Base-by-base conservation (phyloP, 2,113 vertebrate genomes). In the Megaptera novaeangliae region DNA sequence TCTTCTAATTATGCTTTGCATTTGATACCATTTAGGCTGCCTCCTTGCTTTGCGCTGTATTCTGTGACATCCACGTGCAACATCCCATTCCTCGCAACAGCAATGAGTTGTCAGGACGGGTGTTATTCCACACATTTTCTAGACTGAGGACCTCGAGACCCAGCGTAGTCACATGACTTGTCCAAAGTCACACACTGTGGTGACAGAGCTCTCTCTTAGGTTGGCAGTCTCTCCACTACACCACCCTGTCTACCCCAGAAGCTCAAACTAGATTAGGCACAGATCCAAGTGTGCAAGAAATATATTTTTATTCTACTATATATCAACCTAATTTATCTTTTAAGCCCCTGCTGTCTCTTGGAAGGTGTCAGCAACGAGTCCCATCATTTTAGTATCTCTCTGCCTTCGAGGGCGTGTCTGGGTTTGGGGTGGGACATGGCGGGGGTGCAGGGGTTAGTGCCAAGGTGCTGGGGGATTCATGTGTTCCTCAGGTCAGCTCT, bases 301-400 rank as follows among this genome's bases (percentile, higher is more conserved):
- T 63, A 25, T 66, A 27, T 57, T 21, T 93, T 94, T 91, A 77
- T n/a, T 75, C 64, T 21, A 72, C 59, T 89, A 6, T n/a, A 41
- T 91, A 64, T 75, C 77, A 84, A 57, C 66, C 57, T 87, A 86
- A 55, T 78, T 74, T 92, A 86, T 94, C 55, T 82, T 92, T 52
- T 36, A 92, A 92, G 61, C 31, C 63, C n/a, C 17, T 18, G 46
- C 23, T 92, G 23, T 95, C 1, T 86, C 57, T 82, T 61, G 18
- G 34, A 88, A 77, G 41, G 29, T 82, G 5, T 84, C 31, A 49
- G 23, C 55, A 55, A 63, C 68, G 23, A 89, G 55, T 59, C 55
- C 27, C 31, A 68, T 41, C 75, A 57, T 78, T 75, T 89, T 31
- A 29, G 6, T 82, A 57, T 85, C 68, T 91, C 27, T 93, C 64